Conservation (phyloP, 2,888 invertebrate species). For the Andrena minutula region DNA sequence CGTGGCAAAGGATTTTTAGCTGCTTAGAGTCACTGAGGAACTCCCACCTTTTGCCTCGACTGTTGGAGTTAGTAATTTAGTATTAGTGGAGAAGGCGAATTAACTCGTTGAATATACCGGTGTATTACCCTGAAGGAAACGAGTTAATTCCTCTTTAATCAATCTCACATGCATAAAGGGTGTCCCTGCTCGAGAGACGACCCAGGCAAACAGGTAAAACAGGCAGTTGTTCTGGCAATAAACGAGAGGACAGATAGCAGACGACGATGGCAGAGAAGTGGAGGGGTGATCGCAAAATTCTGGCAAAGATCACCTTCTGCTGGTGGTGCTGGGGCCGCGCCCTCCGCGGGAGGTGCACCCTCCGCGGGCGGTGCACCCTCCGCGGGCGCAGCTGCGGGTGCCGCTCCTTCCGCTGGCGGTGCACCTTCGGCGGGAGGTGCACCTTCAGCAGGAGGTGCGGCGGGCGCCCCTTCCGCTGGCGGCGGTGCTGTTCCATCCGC, state of each 20-base stretch:
- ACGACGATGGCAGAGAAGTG: not conserved
- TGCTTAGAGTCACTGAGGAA: not conserved
- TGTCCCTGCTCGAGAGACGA: not conserved
- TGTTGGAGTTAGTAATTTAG: not conserved
- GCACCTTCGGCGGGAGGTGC: constrained; percentile 81
- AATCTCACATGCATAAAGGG: too few relatives aligned
- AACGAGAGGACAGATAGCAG: not conserved
- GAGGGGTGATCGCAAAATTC: not conserved
- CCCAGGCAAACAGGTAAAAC: not conserved
- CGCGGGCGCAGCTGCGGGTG: constrained; percentile 60
- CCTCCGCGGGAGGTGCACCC: constrained; percentile 80
- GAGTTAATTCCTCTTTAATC: too few relatives aligned
- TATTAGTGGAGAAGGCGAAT: not conserved
- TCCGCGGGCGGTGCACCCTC: constrained; percentile 81
- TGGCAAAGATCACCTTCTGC: constrained; percentile 72
- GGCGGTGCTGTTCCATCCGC: constrained; percentile 74
- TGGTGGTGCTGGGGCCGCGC: constrained; percentile 76
- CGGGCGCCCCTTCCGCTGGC: constrained; percentile 76
- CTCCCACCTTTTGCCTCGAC: not conserved
- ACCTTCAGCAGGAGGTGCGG: constrained; percentile 78
- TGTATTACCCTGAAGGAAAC: too few relatives aligned
- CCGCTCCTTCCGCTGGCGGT: constrained; percentile 64
- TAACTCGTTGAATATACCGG: too few relatives aligned
- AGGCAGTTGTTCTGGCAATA: not conserved
- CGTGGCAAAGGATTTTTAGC: not conserved